Percentiles rank a stretch among this genome's conserved stretches.
These are phyloP conservation scores for Trisateles emortualis DNA, from an alignment of 2,888 invertebrate species.

Conservation along the genomic window DNA sequence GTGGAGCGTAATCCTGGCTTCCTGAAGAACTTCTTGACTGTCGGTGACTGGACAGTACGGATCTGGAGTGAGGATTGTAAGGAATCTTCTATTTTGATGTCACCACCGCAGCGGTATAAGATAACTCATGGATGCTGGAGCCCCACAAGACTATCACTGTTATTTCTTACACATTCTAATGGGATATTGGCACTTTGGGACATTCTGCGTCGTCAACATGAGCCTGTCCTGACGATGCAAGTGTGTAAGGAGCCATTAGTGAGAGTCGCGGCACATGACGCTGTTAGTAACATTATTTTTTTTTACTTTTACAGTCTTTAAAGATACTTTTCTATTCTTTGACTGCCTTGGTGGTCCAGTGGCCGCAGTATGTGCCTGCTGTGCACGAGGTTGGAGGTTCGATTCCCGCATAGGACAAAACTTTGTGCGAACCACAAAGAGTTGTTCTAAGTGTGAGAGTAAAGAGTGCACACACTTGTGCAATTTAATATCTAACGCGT, in stretches of 20 bases:
- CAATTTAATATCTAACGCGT: too few species aligned
- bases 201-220: conserved; percentile 93
- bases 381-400: too few species aligned
- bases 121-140: conserved; percentile 94
- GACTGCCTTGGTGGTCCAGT: too few species aligned
- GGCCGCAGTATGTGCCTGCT: too few species aligned
- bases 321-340: too few species aligned
- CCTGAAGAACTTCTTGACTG: conserved; percentile 96
- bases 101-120: conserved; percentile 88
- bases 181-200: conserved; percentile 96
- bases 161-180: conserved; percentile 92
- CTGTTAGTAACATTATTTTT: not conserved
- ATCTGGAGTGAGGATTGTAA: conserved; percentile 98
- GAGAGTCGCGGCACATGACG: not conserved
- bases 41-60: conserved; percentile 96
- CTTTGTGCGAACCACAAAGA: too few species aligned
- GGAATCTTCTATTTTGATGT: conserved; percentile 97
- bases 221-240: conserved; percentile 89
- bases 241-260: conserved; percentile 70
- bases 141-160: conserved; percentile 93
- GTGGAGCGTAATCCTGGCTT: conserved; percentile 96
- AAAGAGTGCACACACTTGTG: too few species aligned
- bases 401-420: too few species aligned
- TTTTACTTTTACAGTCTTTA: too few species aligned
- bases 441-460: too few species aligned